phyloP scores from a whole-genome alignment of 2,113 vertebrate species.

The Corvus moneduloides region DNA sequence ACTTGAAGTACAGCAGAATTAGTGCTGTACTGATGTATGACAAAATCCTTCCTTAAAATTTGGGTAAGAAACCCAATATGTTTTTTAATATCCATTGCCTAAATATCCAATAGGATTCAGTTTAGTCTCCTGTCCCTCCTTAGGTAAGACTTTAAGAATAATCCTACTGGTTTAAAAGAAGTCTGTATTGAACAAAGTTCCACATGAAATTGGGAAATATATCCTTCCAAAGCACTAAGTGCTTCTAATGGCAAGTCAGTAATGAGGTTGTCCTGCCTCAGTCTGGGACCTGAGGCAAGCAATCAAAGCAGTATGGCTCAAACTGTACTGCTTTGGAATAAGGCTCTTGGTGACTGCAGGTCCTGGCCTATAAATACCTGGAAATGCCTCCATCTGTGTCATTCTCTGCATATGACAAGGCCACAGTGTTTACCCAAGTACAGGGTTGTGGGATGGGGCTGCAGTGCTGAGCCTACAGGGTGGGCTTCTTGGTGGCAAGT shows the following conservation, averaged over 20 bases:
- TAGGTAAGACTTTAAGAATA: background rate
- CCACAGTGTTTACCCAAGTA: accelerated
- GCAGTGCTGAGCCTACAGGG: background rate
- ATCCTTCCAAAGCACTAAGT: background rate
- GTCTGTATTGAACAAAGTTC: background rate
- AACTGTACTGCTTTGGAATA: background rate
- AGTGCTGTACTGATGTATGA: background rate
- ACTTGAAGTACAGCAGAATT: background rate
- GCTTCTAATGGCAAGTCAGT: background rate
- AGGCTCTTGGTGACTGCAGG: background rate
- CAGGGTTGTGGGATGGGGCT: background rate
- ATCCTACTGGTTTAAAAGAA: background rate
- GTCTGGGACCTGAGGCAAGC: background rate
- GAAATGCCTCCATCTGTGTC: background rate
- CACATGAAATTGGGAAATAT: background rate
- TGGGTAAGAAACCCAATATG: background rate
- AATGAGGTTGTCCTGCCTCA: background rate
- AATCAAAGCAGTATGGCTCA: accelerated
- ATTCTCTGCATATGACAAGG: background rate
- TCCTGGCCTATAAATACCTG: background rate
- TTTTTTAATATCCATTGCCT: background rate
- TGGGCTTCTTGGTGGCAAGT: background rate
- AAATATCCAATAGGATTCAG: background rate
- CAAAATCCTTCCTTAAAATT: background rate
- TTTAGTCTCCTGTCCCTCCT: background rate